Evolutionary conservation across 2,888 invertebrate genomes (phyloP).

Genomic region (Tanypteryx hageni): DNA sequence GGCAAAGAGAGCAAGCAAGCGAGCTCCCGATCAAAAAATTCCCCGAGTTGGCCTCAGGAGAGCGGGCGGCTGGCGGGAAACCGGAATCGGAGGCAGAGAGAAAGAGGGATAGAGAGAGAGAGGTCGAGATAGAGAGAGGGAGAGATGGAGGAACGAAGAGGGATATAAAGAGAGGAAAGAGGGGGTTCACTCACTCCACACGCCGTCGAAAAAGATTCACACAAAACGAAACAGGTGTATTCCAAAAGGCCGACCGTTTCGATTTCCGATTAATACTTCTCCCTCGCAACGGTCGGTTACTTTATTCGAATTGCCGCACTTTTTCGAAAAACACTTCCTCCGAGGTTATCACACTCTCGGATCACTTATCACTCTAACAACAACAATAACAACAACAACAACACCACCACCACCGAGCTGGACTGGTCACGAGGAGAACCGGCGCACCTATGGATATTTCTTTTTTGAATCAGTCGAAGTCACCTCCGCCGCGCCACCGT

Average conservation of each 20-base stretch:
- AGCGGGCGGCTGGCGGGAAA: constrained; percentile 9
- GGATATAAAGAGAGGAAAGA: background rate
- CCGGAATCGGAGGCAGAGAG: background rate
- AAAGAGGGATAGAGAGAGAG: background rate
- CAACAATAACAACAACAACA: background rate
- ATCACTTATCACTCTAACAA: background rate
- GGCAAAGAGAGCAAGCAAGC: background rate
- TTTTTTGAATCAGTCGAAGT: background rate
- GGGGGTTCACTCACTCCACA: background rate
- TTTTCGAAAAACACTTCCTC: background rate
- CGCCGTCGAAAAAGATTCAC: too few relatives aligned
- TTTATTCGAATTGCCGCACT: background rate
- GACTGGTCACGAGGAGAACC: too few relatives aligned
- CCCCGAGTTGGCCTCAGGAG: constrained; percentile 1
- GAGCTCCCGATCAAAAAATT: constrained; percentile 7
- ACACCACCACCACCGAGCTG: background rate
- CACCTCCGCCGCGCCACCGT: background rate
- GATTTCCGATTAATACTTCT: background rate
- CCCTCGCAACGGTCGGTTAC: too few relatives aligned
- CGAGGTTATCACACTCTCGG: background rate
- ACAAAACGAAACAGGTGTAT: background rate
- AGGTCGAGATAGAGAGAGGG: background rate
- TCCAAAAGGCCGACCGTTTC: background rate
- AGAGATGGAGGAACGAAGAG: background rate
- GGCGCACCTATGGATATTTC: too few relatives aligned